Percentiles rank a stretch among this genome's conserved stretches.
Conservation (phyloP, 2,113 vertebrate genomes). For the Gymnorhina tibicen region DNA sequence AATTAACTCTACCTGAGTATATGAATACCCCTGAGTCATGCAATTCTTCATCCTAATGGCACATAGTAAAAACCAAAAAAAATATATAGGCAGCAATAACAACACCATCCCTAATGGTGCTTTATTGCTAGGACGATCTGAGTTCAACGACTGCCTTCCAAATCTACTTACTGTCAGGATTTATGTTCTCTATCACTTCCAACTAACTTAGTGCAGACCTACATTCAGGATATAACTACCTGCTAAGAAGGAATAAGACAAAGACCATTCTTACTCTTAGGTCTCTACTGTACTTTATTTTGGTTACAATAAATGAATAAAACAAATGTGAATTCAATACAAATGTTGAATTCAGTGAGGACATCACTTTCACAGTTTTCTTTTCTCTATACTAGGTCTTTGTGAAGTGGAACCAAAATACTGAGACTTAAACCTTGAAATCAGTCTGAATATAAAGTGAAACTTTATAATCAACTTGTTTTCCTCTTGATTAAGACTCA, state of each 20-base stretch:
- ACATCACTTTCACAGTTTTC: neutral
- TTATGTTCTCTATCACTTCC: neutral
- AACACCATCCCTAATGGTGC: neutral
- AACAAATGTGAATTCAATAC: neutral
- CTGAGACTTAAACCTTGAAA: neutral
- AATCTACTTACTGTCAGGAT: neutral
- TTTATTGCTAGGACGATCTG: neutral
- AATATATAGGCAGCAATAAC: neutral
- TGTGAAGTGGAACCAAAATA: neutral
- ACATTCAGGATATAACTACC: neutral
- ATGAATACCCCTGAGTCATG: neutral
- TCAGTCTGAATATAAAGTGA: neutral
- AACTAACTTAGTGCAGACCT: neutral
- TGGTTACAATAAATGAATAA: neutral
- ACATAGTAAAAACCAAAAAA: neutral
- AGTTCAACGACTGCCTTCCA: neutral
- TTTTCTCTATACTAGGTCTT: neutral
- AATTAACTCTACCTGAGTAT: neutral
- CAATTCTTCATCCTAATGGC: neutral
- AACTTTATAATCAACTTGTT: neutral
- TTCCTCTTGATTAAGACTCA: neutral
- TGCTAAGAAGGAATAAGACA: neutral
- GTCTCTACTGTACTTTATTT: neutral
- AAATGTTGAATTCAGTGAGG: neutral
- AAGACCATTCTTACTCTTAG: neutral